Conservation (phyloP, 1,140 invertebrate species). For the Caerostris darwini region DNA sequence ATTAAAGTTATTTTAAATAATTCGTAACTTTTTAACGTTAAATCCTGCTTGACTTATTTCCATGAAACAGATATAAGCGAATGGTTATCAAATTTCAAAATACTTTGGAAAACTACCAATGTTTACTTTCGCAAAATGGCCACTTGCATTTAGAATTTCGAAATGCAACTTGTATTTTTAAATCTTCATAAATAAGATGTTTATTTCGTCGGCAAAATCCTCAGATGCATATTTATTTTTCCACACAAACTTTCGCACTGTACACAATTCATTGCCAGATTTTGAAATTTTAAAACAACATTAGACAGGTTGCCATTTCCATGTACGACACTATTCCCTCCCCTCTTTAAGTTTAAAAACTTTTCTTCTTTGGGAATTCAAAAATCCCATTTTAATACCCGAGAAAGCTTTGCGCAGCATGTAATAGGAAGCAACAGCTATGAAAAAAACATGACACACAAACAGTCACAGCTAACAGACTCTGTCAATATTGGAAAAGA, state of each 20-base stretch:
- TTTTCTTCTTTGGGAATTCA: neutral
- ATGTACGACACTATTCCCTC: neutral
- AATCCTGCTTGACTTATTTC: no score
- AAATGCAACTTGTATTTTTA: no score
- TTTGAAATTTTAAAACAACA: neutral
- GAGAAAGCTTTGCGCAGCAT: neutral
- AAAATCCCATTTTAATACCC: neutral
- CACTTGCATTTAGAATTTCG: no score
- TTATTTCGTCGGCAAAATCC: neutral
- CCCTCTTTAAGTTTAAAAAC: no score
- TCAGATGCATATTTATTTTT: neutral
- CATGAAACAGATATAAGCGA: no score
- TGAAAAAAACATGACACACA: conserved; percentile 4
- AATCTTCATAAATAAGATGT: no score
- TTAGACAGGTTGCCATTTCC: neutral
- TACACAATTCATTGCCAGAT: neutral
- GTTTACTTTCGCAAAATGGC: no score
- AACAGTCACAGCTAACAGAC: neutral
- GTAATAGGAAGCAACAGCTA: neutral
- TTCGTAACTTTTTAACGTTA: no score
- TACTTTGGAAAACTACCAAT: no score
- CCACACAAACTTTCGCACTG: neutral
- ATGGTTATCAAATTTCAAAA: no score
- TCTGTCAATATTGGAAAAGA: conserved; percentile 36
- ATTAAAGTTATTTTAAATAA: no score